Conservation (phyloP, 1,140 invertebrate species). For the Drosophila pandora region DNA sequence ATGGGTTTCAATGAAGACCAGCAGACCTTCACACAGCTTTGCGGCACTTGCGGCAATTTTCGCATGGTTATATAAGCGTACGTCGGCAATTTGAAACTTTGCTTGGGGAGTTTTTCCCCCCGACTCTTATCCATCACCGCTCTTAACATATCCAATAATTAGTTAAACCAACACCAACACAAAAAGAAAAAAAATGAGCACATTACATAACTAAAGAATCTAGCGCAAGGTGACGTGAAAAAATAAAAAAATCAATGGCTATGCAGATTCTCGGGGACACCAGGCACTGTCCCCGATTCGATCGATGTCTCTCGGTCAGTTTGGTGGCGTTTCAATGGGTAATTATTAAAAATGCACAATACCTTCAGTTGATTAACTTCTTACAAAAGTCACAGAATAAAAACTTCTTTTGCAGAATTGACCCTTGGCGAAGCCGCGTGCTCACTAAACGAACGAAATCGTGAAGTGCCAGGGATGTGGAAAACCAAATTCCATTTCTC, state of each 20-base stretch:
- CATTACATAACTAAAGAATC: conserved; percentile 78
- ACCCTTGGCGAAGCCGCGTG: conserved; percentile 81
- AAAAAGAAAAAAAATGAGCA: conserved; percentile 67
- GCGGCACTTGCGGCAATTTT: conserved; percentile 13
- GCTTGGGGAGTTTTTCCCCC: conserved; percentile 3
- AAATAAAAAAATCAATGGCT: conserved; percentile 79
- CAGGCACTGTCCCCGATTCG: conserved; percentile 34
- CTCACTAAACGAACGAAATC: conserved; percentile 77
- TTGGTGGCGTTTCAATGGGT: conserved; percentile 13
- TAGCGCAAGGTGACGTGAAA: conserved; percentile 75
- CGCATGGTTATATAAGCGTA: conserved; percentile 65
- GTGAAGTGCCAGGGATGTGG: conserved; percentile 53
- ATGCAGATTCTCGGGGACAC: conserved; percentile 28
- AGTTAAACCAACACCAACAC: conserved; percentile 61
- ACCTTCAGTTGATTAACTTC: conserved; percentile 83
- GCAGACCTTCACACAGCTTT: background rate
- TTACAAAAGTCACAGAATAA: conserved; percentile 84
- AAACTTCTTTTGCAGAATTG: conserved; percentile 83
- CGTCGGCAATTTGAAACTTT: conserved; percentile 15
- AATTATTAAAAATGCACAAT: conserved; percentile 57
- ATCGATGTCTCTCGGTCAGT: conserved; percentile 10
- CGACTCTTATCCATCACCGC: conserved; percentile 1
- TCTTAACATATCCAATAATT: conserved; percentile 14
- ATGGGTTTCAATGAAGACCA: conserved; percentile 6
- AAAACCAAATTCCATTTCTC: background rate